Conservation (phyloP, 64 coral and sea anemone genomes). For the Hydrozoanthus tunicans region DNA sequence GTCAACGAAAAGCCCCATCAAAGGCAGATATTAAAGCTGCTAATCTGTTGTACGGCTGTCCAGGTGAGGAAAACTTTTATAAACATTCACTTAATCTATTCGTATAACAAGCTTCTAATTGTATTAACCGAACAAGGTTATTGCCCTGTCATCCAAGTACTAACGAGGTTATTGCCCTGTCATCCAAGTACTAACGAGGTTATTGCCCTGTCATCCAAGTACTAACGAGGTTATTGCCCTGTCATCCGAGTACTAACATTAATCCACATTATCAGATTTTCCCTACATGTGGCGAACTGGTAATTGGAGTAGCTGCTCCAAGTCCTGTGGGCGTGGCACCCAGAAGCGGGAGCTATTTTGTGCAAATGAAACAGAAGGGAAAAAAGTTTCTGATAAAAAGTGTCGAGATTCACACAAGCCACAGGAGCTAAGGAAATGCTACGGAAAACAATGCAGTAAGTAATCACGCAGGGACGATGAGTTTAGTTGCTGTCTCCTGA, state of each 20-base stretch:
- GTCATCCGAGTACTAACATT: too few relatives aligned
- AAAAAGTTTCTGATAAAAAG: constrained; percentile 15
- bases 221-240: not conserved
- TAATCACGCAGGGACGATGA: not conserved
- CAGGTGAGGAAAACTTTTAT: constrained; percentile 48
- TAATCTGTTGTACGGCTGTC: constrained; percentile 89
- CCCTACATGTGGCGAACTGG: constrained; percentile 86
- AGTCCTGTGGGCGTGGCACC: constrained; percentile 71
- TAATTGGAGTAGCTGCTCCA: constrained; percentile 72
- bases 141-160: not conserved
- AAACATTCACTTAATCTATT: too few relatives aligned
- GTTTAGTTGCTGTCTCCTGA: not conserved
- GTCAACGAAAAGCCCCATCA: constrained; percentile 74
- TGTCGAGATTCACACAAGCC: constrained; percentile 65
- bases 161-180: not conserved
- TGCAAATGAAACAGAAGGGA: constrained; percentile 49
- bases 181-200: not conserved
- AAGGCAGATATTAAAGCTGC: constrained; percentile 60
- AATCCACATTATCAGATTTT: constrained; percentile 57
- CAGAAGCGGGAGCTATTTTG: constrained; percentile 73
- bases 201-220: not conserved
- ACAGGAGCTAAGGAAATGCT: constrained; percentile 51
- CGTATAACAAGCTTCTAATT: too few relatives aligned
- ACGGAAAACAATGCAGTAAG: constrained; percentile 86
- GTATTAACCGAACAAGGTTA: too few relatives aligned